Evolutionary conservation across 1,140 invertebrate species (phyloP), one percentile per base, ranked within the genome.

Genomic region (Ceratosolen fusciceps): DNA sequence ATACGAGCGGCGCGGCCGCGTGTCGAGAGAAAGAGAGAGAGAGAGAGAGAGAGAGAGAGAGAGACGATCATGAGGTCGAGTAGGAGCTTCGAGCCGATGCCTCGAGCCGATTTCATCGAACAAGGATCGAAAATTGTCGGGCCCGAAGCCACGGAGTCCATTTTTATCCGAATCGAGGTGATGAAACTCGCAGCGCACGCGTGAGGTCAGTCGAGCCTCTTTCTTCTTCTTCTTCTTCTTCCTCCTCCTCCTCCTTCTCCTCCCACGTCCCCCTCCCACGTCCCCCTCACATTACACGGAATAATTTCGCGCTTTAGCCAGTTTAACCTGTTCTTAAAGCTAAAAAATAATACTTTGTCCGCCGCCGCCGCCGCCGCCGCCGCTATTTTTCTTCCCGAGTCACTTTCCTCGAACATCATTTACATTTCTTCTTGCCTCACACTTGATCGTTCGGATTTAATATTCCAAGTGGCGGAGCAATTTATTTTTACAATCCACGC

Each of bases 1-100:
- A 75, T 75, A 34, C 2, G 24, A 34, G 19, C 14, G 60, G 16
- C 34, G 37, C 26, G 29, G n/a, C 14, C 10, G 71, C n/a, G n/a
- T n/a, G n/a, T n/a, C n/a, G n/a, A n/a, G n/a, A n/a, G n/a, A n/a
- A n/a, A n/a, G n/a, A n/a, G n/a, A n/a, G n/a, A n/a, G n/a, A n/a
- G n/a, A n/a, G n/a, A n/a, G n/a, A n/a, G n/a, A n/a, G n/a, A n/a
- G n/a, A n/a, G n/a, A n/a, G n/a, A n/a, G n/a, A n/a, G n/a, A n/a
- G n/a, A n/a, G n/a, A n/a, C 68, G 68, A 68, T 76, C 74, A 76
- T 68, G 74, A 76, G 62, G 62, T 68, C 31, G 39, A 67, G 24
- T 52, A 9, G 29, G 58, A 62, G 31, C 29, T 62, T 10, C 73
- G 58, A 16, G n/a, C n/a, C n/a, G n/a, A n/a, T n/a, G n/a, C n/a